Evolutionary conservation across 2,797 vertebrate species (phyloP).

Genomic region (Taeniopygia guttata): DNA sequence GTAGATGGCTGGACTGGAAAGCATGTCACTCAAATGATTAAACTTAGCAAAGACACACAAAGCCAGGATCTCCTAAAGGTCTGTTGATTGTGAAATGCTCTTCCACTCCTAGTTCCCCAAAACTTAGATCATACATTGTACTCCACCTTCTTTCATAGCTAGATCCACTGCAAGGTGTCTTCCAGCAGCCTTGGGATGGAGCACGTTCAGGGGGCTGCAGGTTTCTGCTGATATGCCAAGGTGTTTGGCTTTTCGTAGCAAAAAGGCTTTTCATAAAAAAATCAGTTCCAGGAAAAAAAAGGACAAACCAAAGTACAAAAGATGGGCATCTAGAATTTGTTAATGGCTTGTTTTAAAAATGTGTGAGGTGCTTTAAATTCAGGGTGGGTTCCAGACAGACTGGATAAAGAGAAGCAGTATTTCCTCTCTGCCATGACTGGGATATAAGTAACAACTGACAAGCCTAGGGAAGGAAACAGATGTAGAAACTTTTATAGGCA

Average conservation of each 20-base stretch:
- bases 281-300: not conserved
- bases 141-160: not conserved
- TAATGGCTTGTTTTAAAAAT: conserved; percentile 7
- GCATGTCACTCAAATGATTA: not conserved
- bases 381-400: not conserved
- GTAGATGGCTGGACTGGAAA: not conserved
- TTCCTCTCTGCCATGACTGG: not conserved
- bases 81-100: not conserved
- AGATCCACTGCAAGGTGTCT: not conserved
- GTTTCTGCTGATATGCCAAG: not conserved
- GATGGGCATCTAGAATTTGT: not conserved
- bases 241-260: not conserved
- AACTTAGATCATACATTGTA: accelerated
- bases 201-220: not conserved
- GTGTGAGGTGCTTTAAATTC: not conserved
- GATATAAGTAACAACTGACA: conserved; percentile 19
- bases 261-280: not conserved
- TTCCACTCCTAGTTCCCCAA: not conserved
- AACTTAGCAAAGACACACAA: not conserved
- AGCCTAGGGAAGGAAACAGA: conserved; percentile 68
- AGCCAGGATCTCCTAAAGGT: not conserved
- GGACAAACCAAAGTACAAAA: not conserved
- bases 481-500: conserved; percentile 38
- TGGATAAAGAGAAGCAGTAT: not conserved
- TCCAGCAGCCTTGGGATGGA: not conserved